These are phyloP conservation scores for Steatornis caripensis DNA, from an alignment of 2,113 vertebrate species.

Conservation along the genomic window DNA sequence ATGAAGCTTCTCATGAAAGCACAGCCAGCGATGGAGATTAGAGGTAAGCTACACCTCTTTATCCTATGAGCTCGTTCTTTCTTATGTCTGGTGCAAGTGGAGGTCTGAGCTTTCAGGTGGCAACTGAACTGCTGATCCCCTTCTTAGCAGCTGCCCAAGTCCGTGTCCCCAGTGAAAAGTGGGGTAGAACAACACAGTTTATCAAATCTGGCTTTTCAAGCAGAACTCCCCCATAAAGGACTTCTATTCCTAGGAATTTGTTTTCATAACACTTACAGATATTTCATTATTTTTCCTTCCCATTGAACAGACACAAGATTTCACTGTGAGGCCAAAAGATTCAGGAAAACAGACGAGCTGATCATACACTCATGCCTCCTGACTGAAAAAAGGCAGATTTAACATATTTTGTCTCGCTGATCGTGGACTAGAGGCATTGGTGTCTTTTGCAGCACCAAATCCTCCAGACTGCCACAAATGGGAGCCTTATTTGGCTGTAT, in stretches of 20 bases:
- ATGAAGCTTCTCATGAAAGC: neutral
- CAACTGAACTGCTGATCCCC: neutral
- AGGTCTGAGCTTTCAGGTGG: neutral
- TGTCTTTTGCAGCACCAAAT: neutral
- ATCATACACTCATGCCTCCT: neutral
- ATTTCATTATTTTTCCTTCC: neutral
- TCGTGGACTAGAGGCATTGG: neutral
- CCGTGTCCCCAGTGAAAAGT: neutral
- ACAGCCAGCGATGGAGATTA: neutral
- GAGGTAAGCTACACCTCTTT: neutral
- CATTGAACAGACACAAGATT: neutral
- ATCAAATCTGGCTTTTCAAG: neutral
- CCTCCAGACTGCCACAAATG: neutral
- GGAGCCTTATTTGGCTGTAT: neutral
- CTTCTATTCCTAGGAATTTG: neutral
- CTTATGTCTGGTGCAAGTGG: neutral
- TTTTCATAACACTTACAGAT: neutral
- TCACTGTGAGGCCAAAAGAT: neutral
- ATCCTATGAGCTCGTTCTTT: neutral
- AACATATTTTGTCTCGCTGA: neutral
- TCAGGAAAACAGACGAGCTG: neutral
- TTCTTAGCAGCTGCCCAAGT: neutral
- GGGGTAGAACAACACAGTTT: neutral
- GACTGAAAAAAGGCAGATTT: neutral
- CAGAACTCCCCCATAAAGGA: neutral